Conservation (phyloP, 2,888 invertebrate species). For the Macaria notata region DNA sequence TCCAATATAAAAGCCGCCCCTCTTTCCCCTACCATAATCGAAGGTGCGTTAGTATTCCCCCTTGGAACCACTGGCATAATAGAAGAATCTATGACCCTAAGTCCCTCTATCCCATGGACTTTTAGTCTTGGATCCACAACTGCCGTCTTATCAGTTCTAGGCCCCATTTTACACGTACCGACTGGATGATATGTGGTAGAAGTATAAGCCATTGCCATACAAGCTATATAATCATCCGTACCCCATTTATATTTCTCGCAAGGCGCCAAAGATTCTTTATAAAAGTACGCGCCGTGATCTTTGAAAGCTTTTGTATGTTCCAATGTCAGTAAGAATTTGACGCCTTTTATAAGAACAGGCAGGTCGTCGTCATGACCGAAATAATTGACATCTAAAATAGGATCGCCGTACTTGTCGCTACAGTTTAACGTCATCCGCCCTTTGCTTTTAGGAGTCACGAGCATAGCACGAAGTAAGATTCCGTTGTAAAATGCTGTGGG, state of each 20-base stretch:
- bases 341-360: constrained; percentile 80
- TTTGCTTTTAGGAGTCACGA: constrained; percentile 83
- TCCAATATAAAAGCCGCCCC: constrained; percentile 52
- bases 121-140: constrained; percentile 86
- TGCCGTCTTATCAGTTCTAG: constrained; percentile 74
- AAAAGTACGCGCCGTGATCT: constrained; percentile 78
- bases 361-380: constrained; percentile 83
- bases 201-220: constrained; percentile 83
- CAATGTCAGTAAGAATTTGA: constrained; percentile 79
- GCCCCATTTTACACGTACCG: constrained; percentile 78
- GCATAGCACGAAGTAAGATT: constrained; percentile 79
- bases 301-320: constrained; percentile 81
- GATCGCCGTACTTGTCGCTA: constrained; percentile 86
- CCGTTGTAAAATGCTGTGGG: constrained; percentile 84
- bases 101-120: constrained; percentile 82
- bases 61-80: constrained; percentile 90
- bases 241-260: constrained; percentile 83
- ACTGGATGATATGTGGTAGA: constrained; percentile 69
- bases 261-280: constrained; percentile 77
- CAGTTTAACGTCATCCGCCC: constrained; percentile 83
- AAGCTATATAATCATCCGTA: constrained; percentile 84
- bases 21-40: constrained; percentile 89
- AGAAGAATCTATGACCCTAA: constrained; percentile 89
- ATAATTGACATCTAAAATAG: constrained; percentile 86
- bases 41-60: constrained; percentile 91